phyloP scores from a whole-genome alignment of 2,797 vertebrate genomes.

The Sebastes vulpes region DNA sequence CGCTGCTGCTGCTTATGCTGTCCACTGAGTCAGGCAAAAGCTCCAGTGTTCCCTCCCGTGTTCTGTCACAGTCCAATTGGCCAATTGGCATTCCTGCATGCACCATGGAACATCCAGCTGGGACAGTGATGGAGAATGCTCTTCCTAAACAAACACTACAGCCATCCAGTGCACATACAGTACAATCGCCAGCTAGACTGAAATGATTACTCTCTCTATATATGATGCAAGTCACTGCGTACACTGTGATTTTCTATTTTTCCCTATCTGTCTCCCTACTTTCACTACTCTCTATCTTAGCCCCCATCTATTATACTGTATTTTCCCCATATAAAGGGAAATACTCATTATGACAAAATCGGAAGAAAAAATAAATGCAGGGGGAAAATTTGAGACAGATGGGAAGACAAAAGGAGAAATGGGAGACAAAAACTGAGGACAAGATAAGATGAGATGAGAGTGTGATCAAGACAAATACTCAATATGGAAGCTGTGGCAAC shows the following conservation, averaged over 20 bases:
- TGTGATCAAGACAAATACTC: conserved; percentile 33
- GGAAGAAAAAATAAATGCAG: not conserved
- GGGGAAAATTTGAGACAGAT: not conserved
- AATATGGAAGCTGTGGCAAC: conserved; percentile 9
- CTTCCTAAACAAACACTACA: conserved; percentile 29
- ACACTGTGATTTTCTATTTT: conserved; percentile 2
- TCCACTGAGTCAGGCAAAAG: conserved; percentile 44
- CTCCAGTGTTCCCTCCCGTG: not conserved
- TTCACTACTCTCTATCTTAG: not conserved
- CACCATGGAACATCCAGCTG: conserved; percentile 53
- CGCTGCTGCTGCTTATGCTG: conserved; percentile 6
- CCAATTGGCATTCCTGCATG: conserved; percentile 42
- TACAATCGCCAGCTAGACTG: conserved; percentile 9
- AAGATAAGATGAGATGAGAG: not conserved
- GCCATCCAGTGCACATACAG: conserved; percentile 14
- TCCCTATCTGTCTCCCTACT: not conserved
- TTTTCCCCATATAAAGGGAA: not conserved
- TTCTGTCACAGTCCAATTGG: conserved; percentile 52
- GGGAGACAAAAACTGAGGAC: not conserved
- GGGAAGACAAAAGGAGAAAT: not conserved
- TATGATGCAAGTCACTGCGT: not conserved
- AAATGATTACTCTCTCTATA: conserved; percentile 1
- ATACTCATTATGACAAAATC: conserved; percentile 13
- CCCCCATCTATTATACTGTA: not conserved
- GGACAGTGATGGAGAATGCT: conserved; percentile 18